Conservation (phyloP, 2,797 vertebrate genomes). For the Microchirus variegatus region DNA sequence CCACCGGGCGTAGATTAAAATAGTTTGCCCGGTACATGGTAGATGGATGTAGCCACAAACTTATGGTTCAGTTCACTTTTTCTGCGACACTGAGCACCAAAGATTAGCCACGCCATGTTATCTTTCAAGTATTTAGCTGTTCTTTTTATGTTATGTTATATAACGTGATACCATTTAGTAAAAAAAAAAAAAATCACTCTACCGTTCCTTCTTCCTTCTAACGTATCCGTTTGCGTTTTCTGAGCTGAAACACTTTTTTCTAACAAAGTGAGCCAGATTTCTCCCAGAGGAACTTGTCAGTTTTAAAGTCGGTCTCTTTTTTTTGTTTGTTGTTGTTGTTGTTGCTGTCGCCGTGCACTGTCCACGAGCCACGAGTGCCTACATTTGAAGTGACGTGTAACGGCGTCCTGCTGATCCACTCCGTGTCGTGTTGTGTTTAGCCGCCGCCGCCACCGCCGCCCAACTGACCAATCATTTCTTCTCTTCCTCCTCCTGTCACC, state of each 20-base stretch:
- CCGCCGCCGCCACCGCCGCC: conserved; percentile 1
- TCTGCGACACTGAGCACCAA: conserved; percentile 61
- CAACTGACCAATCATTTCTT: conserved; percentile 1
- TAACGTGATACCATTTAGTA: conserved; percentile 18
- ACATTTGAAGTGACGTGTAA: conserved; percentile 58
- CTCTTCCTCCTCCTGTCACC: conserved; percentile 21
- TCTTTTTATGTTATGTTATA: not conserved
- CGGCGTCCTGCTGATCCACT: conserved; percentile 53
- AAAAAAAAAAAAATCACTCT: conserved; percentile 9
- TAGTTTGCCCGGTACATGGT: too few species aligned
- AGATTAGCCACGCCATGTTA: conserved; percentile 47
- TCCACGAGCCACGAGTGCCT: conserved; percentile 79
- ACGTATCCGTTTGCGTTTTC: conserved; percentile 36
- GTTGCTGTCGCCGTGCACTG: conserved; percentile 62
- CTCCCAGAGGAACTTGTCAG: conserved; percentile 21
- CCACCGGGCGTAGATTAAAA: too few species aligned
- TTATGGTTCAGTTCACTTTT: conserved; percentile 29
- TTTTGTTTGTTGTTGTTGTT: conserved; percentile 12
- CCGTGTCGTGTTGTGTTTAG: conserved; percentile 33
- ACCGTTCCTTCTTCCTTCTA: conserved; percentile 13
- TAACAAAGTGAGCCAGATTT: conserved; percentile 37
- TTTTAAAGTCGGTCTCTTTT: conserved; percentile 14
- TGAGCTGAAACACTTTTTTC: conserved; percentile 40
- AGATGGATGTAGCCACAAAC: not conserved
- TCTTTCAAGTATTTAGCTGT: conserved; percentile 14